Conservation (phyloP, 2,113 vertebrate species). For the Miniopterus natalensis region DNA sequence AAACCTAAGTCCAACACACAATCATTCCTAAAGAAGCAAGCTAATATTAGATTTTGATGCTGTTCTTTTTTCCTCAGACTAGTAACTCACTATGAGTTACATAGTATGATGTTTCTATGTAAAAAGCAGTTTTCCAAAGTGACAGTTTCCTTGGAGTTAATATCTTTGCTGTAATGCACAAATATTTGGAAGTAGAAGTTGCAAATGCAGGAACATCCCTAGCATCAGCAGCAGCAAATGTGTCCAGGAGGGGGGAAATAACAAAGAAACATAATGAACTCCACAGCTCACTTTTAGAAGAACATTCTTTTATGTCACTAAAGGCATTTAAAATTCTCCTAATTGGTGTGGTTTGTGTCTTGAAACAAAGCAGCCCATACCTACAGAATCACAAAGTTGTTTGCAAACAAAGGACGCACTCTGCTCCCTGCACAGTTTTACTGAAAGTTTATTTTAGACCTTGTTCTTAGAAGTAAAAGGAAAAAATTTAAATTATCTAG, state of each 20-base stretch:
- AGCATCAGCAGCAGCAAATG: slow-evolving; percentile 80
- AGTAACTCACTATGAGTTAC: slow-evolving; percentile 56
- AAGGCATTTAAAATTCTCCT: slow-evolving; percentile 49
- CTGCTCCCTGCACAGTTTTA: not conserved
- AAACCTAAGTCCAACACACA: not conserved
- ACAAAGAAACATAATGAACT: slow-evolving; percentile 78
- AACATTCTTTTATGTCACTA: slow-evolving; percentile 76
- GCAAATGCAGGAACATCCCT: slow-evolving; percentile 38
- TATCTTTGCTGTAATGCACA: slow-evolving; percentile 74
- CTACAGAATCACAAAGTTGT: slow-evolving; percentile 36
- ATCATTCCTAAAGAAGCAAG: not conserved
- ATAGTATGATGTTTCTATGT: slow-evolving; percentile 58
- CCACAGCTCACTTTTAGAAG: slow-evolving; percentile 76
- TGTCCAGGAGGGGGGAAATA: slow-evolving; percentile 74
- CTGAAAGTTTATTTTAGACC: not conserved
- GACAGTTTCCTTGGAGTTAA: slow-evolving; percentile 74
- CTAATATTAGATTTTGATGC: slow-evolving; percentile 37
- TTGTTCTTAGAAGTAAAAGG: slow-evolving; percentile 43
- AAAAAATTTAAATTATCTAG: slow-evolving; percentile 8
- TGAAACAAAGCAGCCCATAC: slow-evolving; percentile 18
- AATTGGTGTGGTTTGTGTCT: not conserved
- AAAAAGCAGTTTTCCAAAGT: slow-evolving; percentile 66
- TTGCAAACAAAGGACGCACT: slow-evolving; percentile 15
- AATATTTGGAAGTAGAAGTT: slow-evolving; percentile 55
- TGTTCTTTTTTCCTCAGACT: not conserved